phyloP scores from a whole-genome alignment of 2,797 vertebrate genomes.

The Lagorchestes hirsutus region DNA sequence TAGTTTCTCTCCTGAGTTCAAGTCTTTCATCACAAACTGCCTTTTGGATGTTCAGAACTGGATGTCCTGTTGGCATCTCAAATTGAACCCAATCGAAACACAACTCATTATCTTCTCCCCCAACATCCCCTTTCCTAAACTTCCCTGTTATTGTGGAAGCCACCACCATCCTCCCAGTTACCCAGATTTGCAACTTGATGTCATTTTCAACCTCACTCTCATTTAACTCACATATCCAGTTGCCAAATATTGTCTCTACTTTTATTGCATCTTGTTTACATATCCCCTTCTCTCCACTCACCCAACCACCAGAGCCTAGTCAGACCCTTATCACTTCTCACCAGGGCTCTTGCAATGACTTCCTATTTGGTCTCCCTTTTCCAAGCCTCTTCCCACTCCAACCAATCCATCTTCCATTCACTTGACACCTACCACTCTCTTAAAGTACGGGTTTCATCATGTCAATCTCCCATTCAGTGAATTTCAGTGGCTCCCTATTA shows the following conservation, averaged over 20 bases:
- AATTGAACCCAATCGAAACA: not conserved
- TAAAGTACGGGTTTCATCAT: not conserved
- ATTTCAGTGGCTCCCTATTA: not conserved
- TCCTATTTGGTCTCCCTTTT: not conserved
- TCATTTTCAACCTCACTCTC: not conserved
- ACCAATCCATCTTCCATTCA: not conserved
- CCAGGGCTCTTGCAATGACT: not conserved
- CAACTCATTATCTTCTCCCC: no score
- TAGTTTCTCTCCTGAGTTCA: not conserved
- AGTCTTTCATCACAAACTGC: not conserved
- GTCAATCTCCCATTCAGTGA: not conserved
- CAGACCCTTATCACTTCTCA: not conserved
- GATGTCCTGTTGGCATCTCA: not conserved
- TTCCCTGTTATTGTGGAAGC: not conserved
- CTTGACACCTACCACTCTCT: not conserved
- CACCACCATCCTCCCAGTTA: not conserved
- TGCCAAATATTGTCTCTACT: not conserved
- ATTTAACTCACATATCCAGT: not conserved
- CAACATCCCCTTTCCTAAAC: not conserved
- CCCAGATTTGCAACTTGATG: not conserved
- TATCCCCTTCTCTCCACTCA: not conserved
- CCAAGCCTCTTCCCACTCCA: not conserved
- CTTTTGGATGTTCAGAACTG: not conserved
- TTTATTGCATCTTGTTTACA: not conserved
- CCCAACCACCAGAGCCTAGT: not conserved